Conservation (phyloP, 2,797 vertebrate species). For the Mycteria americana region DNA sequence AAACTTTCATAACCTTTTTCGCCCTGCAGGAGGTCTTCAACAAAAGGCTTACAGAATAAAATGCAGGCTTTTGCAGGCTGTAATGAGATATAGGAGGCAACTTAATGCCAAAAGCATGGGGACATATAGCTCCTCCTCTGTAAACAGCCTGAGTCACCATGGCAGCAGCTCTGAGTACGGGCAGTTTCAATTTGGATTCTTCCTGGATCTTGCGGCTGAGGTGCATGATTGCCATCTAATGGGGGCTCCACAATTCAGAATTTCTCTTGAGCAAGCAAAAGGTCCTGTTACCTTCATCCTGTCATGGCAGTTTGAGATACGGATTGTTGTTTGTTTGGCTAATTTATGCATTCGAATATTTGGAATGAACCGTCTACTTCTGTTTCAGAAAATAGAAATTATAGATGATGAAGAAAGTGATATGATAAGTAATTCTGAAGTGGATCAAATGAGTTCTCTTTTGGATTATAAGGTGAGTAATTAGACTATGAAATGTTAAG, state of each 20-base stretch:
- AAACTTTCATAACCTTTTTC: not conserved
- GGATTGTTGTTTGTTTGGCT: not conserved
- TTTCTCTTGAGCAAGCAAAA: not conserved
- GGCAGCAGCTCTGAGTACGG: not conserved
- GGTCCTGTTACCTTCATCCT: not conserved
- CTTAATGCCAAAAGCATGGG: not conserved
- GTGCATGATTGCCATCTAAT: slow-evolving; percentile 59
- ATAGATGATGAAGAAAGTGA: slow-evolving; percentile 86
- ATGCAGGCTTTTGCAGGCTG: not conserved
- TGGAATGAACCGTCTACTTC: not conserved
- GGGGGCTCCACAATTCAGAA: not conserved
- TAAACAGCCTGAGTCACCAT: not conserved
- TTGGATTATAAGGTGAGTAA: slow-evolving; percentile 92
- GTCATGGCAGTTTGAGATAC: accelerated
- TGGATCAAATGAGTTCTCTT: slow-evolving; percentile 91
- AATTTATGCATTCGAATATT: accelerated
- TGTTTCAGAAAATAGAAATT: slow-evolving; percentile 92
- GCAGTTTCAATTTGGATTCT: not conserved
- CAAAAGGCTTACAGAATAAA: not conserved
- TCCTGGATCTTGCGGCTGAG: not conserved
- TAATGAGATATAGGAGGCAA: not conserved
- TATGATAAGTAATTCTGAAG: slow-evolving; percentile 85
- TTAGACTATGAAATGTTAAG: not conserved
- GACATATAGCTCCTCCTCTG: not conserved
- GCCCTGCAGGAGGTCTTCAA: not conserved